These are phyloP conservation scores for Regulus satrapa DNA, from an alignment of 2,113 vertebrate genomes.

Conservation along the genomic window DNA sequence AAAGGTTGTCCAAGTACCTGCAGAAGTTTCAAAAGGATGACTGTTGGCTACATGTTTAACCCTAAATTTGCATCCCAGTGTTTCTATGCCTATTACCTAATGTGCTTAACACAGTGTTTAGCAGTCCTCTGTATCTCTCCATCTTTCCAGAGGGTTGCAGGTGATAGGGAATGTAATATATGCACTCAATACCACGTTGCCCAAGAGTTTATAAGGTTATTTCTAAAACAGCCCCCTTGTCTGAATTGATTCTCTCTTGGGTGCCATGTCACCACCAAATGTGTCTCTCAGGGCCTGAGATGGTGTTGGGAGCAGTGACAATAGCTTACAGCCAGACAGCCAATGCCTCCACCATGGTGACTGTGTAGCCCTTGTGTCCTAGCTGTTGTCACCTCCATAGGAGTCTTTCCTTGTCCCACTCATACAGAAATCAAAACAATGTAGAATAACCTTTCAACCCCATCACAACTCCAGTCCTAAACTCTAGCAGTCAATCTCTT, in stretches of 20 bases:
- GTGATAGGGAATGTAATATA: fast-evolving
- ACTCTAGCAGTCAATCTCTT: background rate
- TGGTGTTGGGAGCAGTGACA: background rate
- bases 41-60: background rate
- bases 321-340: background rate
- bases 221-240: background rate
- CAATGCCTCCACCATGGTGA: fast-evolving
- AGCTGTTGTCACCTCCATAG: fast-evolving
- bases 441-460: background rate
- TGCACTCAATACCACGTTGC: fast-evolving
- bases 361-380: background rate
- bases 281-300: background rate
- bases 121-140: background rate
- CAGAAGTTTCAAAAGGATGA: background rate
- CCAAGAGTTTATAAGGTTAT: background rate
- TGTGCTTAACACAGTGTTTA: background rate
- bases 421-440: background rate
- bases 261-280: background rate
- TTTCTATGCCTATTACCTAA: background rate
- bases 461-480: background rate
- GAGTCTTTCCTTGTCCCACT: background rate
- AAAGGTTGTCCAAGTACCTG: background rate
- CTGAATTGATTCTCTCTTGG: background rate
- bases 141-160: background rate
- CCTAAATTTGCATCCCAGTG: background rate